Percentiles rank a stretch among this genome's conserved stretches.
These are phyloP conservation scores for Chorisops tibialis DNA, from an alignment of 2,888 invertebrate genomes.

Conservation along the genomic window DNA sequence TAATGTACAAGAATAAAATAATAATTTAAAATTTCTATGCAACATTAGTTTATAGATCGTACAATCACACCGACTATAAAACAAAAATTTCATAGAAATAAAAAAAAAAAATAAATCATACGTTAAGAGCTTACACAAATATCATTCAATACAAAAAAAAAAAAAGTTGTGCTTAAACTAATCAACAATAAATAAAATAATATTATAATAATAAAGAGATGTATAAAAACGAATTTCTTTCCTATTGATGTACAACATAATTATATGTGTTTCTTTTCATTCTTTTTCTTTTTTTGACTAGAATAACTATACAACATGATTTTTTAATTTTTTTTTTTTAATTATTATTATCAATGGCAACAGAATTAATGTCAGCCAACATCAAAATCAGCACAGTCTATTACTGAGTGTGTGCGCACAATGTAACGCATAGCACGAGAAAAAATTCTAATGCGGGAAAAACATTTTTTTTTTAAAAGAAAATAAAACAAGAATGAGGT, in stretches of 20 bases:
- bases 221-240: constrained; percentile 16
- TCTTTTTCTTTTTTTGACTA: constrained; percentile 27
- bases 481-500: too few relatives aligned
- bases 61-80: background rate
- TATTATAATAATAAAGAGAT: constrained; percentile 20
- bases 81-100: background rate
- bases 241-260: constrained; percentile 17
- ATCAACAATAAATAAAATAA: constrained; percentile 31
- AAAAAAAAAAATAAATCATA: background rate
- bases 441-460: too few relatives aligned
- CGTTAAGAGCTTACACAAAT: background rate
- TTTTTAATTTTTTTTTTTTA: background rate
- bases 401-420: too few relatives aligned
- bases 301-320: constrained; percentile 29
- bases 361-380: constrained; percentile 27
- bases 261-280: background rate
- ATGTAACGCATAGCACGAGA: too few relatives aligned
- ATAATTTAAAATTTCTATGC: background rate
- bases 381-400: constrained; percentile 17
- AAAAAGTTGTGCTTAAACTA: constrained; percentile 21
- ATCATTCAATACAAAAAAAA: background rate
- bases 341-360: constrained; percentile 29
- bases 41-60: background rate
- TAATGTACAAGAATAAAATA: background rate
- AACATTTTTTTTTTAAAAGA: too few relatives aligned